phyloP scores from a whole-genome alignment of 2,888 invertebrate genomes.

The Tribolium freemani region DNA sequence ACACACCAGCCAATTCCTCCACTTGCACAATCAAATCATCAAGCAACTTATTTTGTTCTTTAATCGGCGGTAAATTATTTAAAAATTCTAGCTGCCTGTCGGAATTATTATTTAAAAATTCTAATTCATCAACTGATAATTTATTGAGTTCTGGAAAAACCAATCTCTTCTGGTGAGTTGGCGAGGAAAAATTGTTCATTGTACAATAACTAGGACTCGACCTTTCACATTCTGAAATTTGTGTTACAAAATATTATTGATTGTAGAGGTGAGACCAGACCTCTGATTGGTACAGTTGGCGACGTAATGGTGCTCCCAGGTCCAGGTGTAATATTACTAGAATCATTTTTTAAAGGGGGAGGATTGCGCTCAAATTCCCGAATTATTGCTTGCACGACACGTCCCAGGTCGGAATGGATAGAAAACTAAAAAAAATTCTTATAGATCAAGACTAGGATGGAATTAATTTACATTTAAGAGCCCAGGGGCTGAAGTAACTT shows the following conservation, averaged over 20 bases:
- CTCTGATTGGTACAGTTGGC: constrained; percentile 54
- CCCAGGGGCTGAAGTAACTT: constrained; percentile 82
- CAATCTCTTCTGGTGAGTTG: constrained; percentile 51
- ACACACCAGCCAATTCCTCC: constrained; percentile 72
- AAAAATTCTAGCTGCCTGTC: constrained; percentile 83
- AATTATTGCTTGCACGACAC: constrained; percentile 85
- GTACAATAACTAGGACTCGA: constrained; percentile 61
- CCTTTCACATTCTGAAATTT: constrained; percentile 48
- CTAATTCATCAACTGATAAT: constrained; percentile 76
- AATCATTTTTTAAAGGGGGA: constrained; percentile 68
- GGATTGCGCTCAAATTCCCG: constrained; percentile 82
- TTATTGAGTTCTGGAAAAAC: constrained; percentile 70
- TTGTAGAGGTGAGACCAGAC: constrained; percentile 31
- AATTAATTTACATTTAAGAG: constrained; percentile 73
- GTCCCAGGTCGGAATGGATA: constrained; percentile 83
- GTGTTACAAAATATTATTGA: neutral
- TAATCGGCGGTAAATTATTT: constrained; percentile 77
- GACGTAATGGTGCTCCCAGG: constrained; percentile 50
- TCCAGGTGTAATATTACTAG: constrained; percentile 38
- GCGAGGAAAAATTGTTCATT: constrained; percentile 60
- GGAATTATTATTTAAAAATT: constrained; percentile 77
- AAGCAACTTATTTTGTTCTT: constrained; percentile 77
- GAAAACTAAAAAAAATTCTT: constrained; percentile 72
- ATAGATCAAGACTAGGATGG: neutral
- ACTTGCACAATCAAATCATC: constrained; percentile 81